phyloP scores from a whole-genome alignment of 2,888 invertebrate species.

The Bedellia somnulentella region DNA sequence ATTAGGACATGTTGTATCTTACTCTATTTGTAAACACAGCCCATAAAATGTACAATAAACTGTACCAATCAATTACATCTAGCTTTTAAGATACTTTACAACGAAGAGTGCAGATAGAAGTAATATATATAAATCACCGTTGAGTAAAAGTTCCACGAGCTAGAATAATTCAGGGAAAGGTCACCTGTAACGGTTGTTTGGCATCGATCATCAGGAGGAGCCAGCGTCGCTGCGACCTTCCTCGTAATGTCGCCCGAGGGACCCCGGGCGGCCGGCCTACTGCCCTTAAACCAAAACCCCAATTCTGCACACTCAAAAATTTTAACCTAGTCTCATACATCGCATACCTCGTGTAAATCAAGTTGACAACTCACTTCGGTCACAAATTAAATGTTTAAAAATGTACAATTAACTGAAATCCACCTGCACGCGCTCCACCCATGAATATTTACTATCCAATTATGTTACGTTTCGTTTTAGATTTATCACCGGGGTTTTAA shows the following conservation, averaged over 20 bases:
- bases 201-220: constrained; percentile 60
- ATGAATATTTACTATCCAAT: constrained; percentile 55
- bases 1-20: too few relatives aligned
- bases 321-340: not conserved
- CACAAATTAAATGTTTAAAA: constrained; percentile 3
- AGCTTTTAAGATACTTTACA: too few relatives aligned
- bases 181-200: constrained; percentile 56
- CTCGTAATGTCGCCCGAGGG: constrained; percentile 49
- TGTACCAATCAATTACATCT: too few relatives aligned
- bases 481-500: constrained; percentile 45
- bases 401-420: constrained; percentile 27
- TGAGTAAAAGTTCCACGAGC: constrained; percentile 55
- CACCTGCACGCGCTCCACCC: constrained; percentile 16
- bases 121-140: constrained; percentile 47
- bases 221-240: constrained; percentile 43
- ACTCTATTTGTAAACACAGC: too few relatives aligned
- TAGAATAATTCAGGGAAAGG: constrained; percentile 56
- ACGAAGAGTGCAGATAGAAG: not conserved
- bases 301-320: not conserved
- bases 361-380: not conserved
- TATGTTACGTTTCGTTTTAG: constrained; percentile 40
- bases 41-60: too few relatives aligned
- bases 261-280: constrained; percentile 13
- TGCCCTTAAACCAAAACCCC: constrained; percentile 1
- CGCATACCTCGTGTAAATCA: not conserved